Evolutionary conservation across 2,797 vertebrate genomes (phyloP).

Genomic region (Coranthus polyacanthus): DNA sequence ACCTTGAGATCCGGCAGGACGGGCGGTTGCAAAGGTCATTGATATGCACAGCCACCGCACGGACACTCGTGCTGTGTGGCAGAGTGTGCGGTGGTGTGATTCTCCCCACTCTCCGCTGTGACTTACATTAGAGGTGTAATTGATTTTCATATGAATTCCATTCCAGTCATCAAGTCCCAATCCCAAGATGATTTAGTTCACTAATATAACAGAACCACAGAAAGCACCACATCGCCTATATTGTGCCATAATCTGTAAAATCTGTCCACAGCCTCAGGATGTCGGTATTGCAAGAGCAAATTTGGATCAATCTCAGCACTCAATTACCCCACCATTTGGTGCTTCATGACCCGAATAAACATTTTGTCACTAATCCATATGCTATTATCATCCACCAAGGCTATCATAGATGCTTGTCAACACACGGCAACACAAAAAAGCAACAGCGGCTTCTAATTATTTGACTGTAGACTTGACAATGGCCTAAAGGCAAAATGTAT

Average conservation of each 20-base stretch:
- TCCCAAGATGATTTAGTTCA: conserved; percentile 39
- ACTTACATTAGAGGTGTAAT: conserved; percentile 62
- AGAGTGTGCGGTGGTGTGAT: conserved; percentile 36
- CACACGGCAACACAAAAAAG: conserved; percentile 40
- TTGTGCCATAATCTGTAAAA: conserved; percentile 60
- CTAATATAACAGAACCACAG: conserved; percentile 48
- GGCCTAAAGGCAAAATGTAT: conserved; percentile 59
- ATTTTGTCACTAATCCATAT: conserved; percentile 79
- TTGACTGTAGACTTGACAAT: conserved; percentile 63
- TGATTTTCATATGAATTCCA: conserved; percentile 62
- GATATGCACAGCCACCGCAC: conserved; percentile 66
- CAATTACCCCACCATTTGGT: conserved; percentile 75
- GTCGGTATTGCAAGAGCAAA: conserved; percentile 53
- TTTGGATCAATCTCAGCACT: conserved; percentile 78
- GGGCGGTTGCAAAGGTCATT: conserved; percentile 69
- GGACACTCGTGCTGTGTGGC: conserved; percentile 43
- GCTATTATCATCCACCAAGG: conserved; percentile 69
- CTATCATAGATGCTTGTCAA: conserved; percentile 50
- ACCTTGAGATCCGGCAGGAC: conserved; percentile 72
- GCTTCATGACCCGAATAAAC: conserved; percentile 73
- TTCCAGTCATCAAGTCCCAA: conserved; percentile 46
- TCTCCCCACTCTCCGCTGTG: conserved; percentile 52
- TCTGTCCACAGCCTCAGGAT: conserved; percentile 63
- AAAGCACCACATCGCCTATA: conserved; percentile 22
- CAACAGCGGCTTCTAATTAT: conserved; percentile 61